Evolutionary conservation across 2,113 vertebrate genomes (phyloP).

Genomic region (Lepus americanus): DNA sequence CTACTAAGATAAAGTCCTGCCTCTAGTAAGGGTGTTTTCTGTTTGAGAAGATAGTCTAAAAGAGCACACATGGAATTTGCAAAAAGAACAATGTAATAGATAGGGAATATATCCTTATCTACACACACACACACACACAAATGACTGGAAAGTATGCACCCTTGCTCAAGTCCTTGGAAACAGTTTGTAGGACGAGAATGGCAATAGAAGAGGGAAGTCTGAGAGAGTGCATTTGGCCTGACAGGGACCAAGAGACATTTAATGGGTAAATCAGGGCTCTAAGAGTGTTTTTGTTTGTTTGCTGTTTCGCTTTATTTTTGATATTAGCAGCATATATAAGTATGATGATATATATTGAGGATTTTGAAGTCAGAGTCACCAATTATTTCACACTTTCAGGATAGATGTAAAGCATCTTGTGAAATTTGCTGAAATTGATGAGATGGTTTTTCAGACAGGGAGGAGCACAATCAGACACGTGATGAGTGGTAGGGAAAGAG

Average conservation of each 20-base stretch:
- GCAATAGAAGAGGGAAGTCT: background rate
- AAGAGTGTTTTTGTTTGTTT: no score
- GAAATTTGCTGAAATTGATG: background rate
- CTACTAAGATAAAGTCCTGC: no score
- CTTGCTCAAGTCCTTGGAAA: background rate
- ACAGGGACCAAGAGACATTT: accelerated
- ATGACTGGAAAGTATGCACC: background rate
- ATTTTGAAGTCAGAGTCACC: background rate
- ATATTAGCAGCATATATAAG: background rate
- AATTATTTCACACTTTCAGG: background rate
- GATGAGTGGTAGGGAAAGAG: background rate
- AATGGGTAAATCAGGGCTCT: background rate
- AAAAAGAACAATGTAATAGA: background rate
- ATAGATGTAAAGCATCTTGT: background rate
- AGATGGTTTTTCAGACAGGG: background rate
- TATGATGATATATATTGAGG: background rate
- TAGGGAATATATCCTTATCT: background rate
- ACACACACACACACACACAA: background rate
- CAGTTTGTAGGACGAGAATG: background rate
- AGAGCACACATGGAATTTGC: background rate
- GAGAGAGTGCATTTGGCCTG: background rate
- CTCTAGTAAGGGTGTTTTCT: background rate
- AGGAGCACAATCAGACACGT: no score
- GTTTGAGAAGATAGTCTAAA: background rate
- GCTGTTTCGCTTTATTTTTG: background rate